Evolutionary conservation across 2,113 vertebrate species (phyloP).

Genomic region (Vulpes lagopus): DNA sequence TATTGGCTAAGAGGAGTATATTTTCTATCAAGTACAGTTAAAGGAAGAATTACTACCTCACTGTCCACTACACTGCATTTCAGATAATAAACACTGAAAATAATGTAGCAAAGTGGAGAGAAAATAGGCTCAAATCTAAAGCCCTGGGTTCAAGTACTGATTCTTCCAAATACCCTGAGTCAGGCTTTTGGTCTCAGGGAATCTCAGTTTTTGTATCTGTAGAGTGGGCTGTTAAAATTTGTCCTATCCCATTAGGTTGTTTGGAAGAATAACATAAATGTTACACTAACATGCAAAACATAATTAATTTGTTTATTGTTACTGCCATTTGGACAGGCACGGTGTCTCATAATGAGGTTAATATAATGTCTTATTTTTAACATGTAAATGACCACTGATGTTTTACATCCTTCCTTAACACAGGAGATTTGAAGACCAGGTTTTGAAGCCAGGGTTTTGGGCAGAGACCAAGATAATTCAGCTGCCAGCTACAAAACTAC

Average conservation of each 20-base stretch:
- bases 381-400: background rate
- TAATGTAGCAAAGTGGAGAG: background rate
- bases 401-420: slow-evolving; percentile 60
- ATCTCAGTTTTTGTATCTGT: background rate
- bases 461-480: slow-evolving; percentile 55
- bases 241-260: background rate
- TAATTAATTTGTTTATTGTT: background rate
- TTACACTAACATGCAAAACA: background rate
- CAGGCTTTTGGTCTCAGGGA: background rate
- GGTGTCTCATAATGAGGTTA: slow-evolving; percentile 40
- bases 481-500: slow-evolving; percentile 63
- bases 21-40: slow-evolving; percentile 36
- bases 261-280: background rate
- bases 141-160: background rate
- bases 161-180: background rate
- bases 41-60: slow-evolving; percentile 40
- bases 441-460: slow-evolving; percentile 58
- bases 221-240: background rate
- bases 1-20: slow-evolving; percentile 51
- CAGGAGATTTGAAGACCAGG: slow-evolving; percentile 53
- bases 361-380: slow-evolving; percentile 53
- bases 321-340: background rate
- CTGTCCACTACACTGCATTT: background rate
- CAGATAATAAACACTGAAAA: slow-evolving; percentile 35
- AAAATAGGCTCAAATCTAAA: background rate